Evolutionary conservation across 2,888 invertebrate genomes (phyloP).

Genomic region (Rhyacophila evoluta): DNA sequence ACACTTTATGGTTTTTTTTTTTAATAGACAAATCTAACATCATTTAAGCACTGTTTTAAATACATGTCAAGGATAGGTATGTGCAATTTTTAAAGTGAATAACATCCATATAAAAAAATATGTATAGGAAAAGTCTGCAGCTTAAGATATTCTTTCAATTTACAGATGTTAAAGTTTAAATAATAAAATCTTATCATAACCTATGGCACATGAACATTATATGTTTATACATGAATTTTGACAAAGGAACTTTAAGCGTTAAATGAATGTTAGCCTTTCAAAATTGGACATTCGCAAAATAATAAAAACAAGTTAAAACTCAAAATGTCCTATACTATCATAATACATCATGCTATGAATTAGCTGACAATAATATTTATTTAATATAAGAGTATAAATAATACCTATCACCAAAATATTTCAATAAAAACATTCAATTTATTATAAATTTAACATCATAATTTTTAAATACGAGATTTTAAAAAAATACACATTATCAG

Average conservation of each 20-base stretch:
- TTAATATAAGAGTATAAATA: constrained; percentile 2
- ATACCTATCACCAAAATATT: constrained; percentile 23
- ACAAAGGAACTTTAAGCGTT: not conserved
- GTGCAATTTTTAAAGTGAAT: too few relatives aligned
- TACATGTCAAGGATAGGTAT: too few relatives aligned
- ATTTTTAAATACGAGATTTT: not conserved
- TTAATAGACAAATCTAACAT: too few relatives aligned
- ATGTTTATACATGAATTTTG: not conserved
- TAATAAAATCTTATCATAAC: not conserved
- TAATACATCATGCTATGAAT: not conserved
- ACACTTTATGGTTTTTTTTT: too few relatives aligned
- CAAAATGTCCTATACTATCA: not conserved
- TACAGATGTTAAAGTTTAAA: too few relatives aligned
- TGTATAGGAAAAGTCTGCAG: too few relatives aligned
- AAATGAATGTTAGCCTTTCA: not conserved
- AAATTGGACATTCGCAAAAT: not conserved
- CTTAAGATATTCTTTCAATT: too few relatives aligned
- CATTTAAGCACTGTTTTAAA: too few relatives aligned
- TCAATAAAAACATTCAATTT: constrained; percentile 25
- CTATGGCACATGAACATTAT: too few relatives aligned
- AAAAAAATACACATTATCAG: not conserved
- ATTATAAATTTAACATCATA: not conserved
- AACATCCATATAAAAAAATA: too few relatives aligned
- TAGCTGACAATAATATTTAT: not conserved
- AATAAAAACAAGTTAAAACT: not conserved